Evolutionary conservation across 1,140 invertebrate species (phyloP).

Genomic region (Phocides pigmalion): DNA sequence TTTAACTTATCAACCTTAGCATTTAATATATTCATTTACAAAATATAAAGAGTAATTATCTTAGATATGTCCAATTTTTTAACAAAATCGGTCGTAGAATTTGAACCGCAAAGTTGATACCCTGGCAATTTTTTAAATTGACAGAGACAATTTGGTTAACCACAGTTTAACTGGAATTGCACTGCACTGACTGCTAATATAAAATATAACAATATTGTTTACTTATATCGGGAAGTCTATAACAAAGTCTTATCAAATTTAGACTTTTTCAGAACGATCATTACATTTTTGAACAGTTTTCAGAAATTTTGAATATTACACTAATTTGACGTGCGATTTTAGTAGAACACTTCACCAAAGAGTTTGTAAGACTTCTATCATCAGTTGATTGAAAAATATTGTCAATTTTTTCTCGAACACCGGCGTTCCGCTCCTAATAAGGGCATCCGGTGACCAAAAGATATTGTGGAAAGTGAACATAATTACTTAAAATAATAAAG

Average conservation of each 20-base stretch:
- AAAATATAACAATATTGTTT: constrained; percentile 3
- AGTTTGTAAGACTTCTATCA: constrained; percentile 22
- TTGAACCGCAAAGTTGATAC: constrained; percentile 16
- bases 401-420: constrained; percentile 32
- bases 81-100: constrained; percentile 16
- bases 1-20: constrained; percentile 36
- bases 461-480: constrained; percentile 23
- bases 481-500: constrained; percentile 50
- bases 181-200: constrained; percentile 24
- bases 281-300: not conserved
- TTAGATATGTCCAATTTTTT: constrained; percentile 29
- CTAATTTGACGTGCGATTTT: constrained; percentile 15
- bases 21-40: constrained; percentile 36
- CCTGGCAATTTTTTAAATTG: constrained; percentile 35
- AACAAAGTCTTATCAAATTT: not conserved
- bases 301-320: constrained; percentile 13
- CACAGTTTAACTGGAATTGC: constrained; percentile 41
- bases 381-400: constrained; percentile 21
- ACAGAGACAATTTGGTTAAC: constrained; percentile 29
- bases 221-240: not conserved
- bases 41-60: constrained; percentile 36
- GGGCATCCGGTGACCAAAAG: constrained; percentile 3
- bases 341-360: constrained; percentile 8
- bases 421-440: not conserved
- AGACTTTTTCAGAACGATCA: not conserved